Percentiles rank a stretch among this genome's conserved stretches.
Evolutionary conservation across 1,140 invertebrate species (phyloP).

Genomic region (Calephelis nemesis): DNA sequence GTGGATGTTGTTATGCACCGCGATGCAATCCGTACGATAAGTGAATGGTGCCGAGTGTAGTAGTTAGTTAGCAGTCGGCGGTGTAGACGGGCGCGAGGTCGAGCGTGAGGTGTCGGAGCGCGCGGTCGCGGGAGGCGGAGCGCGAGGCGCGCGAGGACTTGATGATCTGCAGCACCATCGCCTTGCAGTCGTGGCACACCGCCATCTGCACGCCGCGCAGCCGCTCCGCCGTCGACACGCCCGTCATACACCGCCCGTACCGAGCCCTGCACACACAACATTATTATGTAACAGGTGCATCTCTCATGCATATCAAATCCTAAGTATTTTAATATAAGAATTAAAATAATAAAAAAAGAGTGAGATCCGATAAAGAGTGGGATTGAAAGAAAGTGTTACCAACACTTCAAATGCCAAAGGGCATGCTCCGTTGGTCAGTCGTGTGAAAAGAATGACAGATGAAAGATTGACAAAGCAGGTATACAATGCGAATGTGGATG

Average conservation of each 20-base stretch:
- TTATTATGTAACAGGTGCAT: too few species aligned
- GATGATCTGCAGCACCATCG: constrained; percentile 96
- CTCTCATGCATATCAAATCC: too few species aligned
- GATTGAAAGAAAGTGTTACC: too few species aligned
- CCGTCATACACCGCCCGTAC: constrained; percentile 72
- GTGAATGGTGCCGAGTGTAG: background rate
- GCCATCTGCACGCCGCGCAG: constrained; percentile 90
- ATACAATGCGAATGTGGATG: too few species aligned
- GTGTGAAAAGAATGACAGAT: too few species aligned
- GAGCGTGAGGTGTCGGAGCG: constrained; percentile 88
- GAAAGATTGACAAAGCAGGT: too few species aligned
- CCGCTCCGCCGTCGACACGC: constrained; percentile 78
- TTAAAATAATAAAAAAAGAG: too few species aligned
- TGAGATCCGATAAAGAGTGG: too few species aligned
- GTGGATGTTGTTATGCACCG: background rate
- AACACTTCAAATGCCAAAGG: too few species aligned
- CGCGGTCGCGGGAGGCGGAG: constrained; percentile 88
- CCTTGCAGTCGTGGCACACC: constrained; percentile 96
- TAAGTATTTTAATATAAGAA: too few species aligned
- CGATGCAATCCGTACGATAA: background rate
- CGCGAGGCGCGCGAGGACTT: constrained; percentile 89
- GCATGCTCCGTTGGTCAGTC: too few species aligned
- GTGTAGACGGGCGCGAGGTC: constrained; percentile 90
- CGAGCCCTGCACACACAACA: constrained; percentile 40
- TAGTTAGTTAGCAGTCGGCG: constrained; percentile 85